Evolutionary conservation across 1,140 invertebrate species (phyloP).

Genomic region (Caenorhabditis briggsae): DNA sequence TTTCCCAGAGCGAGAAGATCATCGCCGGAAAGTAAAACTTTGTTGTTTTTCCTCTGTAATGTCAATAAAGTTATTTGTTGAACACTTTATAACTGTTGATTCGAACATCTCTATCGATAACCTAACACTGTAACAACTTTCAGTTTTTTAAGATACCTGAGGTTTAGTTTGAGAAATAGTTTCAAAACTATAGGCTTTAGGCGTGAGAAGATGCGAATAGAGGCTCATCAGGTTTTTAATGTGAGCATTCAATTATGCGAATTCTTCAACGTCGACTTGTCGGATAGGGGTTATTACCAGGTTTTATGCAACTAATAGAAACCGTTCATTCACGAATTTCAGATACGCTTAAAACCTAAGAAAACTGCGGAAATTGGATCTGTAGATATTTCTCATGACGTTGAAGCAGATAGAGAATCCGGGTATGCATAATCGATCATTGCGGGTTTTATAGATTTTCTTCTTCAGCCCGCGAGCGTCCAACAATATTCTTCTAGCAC

Average conservation of each 20-base stretch:
- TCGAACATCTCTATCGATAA: neutral
- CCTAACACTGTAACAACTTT: conserved; percentile 51
- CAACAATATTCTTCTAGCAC: conserved; percentile 22
- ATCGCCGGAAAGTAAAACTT: conserved; percentile 62
- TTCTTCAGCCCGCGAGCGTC: conserved; percentile 6
- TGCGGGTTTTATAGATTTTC: too few species aligned
- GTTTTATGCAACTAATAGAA: neutral
- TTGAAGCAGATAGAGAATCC: neutral
- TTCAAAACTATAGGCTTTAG: neutral
- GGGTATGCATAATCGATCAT: neutral
- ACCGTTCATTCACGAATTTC: neutral
- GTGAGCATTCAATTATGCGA: conserved; percentile 49
- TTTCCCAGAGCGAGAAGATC: conserved; percentile 70
- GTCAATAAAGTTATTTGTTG: conserved; percentile 61
- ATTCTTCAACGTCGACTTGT: conserved; percentile 43
- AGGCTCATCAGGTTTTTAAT: conserved; percentile 43
- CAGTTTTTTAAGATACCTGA: conserved; percentile 31
- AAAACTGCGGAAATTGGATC: conserved; percentile 21
- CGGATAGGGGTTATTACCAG: conserved; percentile 47
- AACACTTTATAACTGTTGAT: conserved; percentile 43
- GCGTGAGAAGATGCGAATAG: conserved; percentile 10
- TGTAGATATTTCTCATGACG: conserved; percentile 27
- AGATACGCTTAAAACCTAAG: conserved; percentile 14
- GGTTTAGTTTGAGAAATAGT: neutral
- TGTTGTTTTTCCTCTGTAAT: conserved; percentile 58